Evolutionary conservation across 1,140 invertebrate genomes (phyloP), one percentile per base, ranked within the genome.

Genomic region (Nasonia vitripennis): DNA sequence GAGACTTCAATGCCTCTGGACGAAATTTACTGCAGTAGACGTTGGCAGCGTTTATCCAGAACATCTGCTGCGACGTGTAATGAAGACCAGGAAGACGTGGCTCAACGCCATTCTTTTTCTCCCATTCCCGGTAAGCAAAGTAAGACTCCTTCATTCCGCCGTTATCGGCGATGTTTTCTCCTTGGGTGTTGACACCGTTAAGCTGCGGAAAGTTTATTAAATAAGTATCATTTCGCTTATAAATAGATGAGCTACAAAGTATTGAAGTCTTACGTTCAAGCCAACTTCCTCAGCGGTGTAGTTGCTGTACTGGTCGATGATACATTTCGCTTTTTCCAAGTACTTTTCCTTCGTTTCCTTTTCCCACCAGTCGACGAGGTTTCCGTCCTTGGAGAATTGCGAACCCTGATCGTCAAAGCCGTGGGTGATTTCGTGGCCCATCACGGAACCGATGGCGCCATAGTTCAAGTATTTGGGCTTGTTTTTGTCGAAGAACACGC

Each of bases 291-390:
- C 88, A 48, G 94, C 94, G 6, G 94, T 95, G 89, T 95, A 96
- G 88, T 95, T 95, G 78, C 94, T 94, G 89, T 96, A 96, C 89
- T 96, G 96, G 27, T 95, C 91, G 70, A 97, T 95, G 73, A 97
- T 96, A 90, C 96, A 97, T 88, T 94, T 90, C 0, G 95, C 94
- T 84, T 94, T 91, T 23, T 94, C 87, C 48, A 92, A 78, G 86
- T 85, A 89, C 17, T 86, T 70, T 2, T 86, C 67, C 34, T 85
- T 86, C 0, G 87, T 86, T 41, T 73, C 71, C 0, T 48, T 9
- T 80, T 94, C 91, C 95, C 95, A 95, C 95, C 95, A 95, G 81
- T 85, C 81, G 7, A 81, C n/a, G 41, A 89, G 73, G 34, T 89
- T 88, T 14, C 88, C 88, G 5, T 87, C 48, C 20, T 79, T 80